A percentile compares a stretch with the other conserved stretches of the same genome.
phyloP scores from a whole-genome alignment of 2,888 invertebrate genomes.

The Drosophila gaucha region DNA sequence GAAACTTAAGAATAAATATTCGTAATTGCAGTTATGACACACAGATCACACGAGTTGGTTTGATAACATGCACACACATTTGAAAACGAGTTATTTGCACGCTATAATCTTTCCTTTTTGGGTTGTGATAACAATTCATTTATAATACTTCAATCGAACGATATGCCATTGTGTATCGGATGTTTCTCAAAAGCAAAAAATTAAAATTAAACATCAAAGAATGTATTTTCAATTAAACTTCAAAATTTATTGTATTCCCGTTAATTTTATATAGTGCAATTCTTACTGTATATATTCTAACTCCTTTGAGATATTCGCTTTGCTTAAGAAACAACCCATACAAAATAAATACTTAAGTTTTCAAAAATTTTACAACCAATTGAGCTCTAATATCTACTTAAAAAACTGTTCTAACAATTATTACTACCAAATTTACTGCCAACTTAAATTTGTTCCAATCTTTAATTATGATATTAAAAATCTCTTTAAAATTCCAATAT shows the following conservation, averaged over 20 bases:
- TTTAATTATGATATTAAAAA: slow-evolving; percentile 16
- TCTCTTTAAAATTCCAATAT: slow-evolving; percentile 24
- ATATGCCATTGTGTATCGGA: slow-evolving; percentile 6
- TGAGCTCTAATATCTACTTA: not conserved
- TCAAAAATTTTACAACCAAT: slow-evolving; percentile 9
- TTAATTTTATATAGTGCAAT: no score
- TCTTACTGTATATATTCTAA: no score
- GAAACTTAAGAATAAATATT: slow-evolving; percentile 29
- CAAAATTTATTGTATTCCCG: not conserved
- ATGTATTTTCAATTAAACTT: not conserved
- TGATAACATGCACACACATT: slow-evolving; percentile 72
- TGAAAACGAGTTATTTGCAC: slow-evolving; percentile 74
- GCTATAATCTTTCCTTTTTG: slow-evolving; percentile 56
- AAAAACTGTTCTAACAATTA: not conserved
- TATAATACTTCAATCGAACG: slow-evolving; percentile 10
- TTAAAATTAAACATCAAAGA: not conserved
- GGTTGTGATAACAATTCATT: slow-evolving; percentile 14
- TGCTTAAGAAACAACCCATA: slow-evolving; percentile 34
- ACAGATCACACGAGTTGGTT: slow-evolving; percentile 70
- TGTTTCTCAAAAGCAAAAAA: slow-evolving; percentile 12
- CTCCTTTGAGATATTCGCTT: no score
- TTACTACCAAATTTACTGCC: slow-evolving; percentile 9
- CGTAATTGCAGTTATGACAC: slow-evolving; percentile 38
- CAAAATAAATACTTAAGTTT: slow-evolving; percentile 5
- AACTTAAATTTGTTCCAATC: slow-evolving; percentile 24